phyloP scores from a whole-genome alignment of 2,113 vertebrate species.

The Jacana jacana region DNA sequence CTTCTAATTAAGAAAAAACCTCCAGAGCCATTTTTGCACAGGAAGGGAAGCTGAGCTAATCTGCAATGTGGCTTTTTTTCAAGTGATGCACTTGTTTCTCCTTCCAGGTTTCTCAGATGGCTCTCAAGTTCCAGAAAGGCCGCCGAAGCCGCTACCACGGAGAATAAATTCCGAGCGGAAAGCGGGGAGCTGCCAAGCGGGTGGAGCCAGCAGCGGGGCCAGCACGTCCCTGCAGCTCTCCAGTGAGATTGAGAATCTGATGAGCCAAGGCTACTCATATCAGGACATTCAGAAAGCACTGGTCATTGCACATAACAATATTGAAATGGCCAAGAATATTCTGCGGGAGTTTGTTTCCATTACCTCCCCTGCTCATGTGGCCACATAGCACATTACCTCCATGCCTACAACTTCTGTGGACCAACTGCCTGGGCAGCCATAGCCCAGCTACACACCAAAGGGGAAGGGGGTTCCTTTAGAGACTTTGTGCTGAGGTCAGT shows the following conservation, averaged over 20 bases:
- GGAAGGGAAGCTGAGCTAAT: not conserved
- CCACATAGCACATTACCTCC: conserved; percentile 85
- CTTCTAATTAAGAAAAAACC: not conserved
- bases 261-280: conserved; percentile 97
- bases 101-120: conserved; percentile 79
- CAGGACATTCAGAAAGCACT: conserved; percentile 99
- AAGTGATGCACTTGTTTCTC: not conserved
- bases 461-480: conserved; percentile 64
- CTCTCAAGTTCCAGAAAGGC: conserved; percentile 89
- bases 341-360: conserved; percentile 96
- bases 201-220: conserved; percentile 19
- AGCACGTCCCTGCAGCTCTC: conserved; percentile 80
- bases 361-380: conserved; percentile 88
- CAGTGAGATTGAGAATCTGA: conserved; percentile 91
- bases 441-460: conserved; percentile 47
- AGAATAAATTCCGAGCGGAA: conserved; percentile 91
- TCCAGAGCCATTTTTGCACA: not conserved
- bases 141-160: conserved; percentile 92
- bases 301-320: conserved; percentile 98
- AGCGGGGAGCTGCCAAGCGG: conserved; percentile 78
- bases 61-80: not conserved
- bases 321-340: conserved; percentile 99
- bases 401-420: conserved; percentile 40
- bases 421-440: conserved; percentile 60
- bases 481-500: conserved; percentile 57